Percentiles rank a stretch among this genome's conserved stretches.
Conservation (phyloP, 2,888 invertebrate genomes). For the Ornithoptera alexandrae region DNA sequence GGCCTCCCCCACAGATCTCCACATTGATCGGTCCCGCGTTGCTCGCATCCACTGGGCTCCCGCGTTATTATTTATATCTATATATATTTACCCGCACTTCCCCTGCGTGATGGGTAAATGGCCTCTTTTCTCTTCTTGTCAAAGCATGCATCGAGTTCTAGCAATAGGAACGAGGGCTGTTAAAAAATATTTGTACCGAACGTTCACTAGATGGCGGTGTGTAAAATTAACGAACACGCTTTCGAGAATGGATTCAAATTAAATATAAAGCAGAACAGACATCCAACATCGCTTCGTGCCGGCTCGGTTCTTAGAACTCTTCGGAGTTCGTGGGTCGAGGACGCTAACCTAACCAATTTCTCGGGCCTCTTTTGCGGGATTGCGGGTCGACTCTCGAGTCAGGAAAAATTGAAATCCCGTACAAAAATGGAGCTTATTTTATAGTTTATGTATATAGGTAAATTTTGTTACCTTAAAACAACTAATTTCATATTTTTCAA, state of each 20-base stretch:
- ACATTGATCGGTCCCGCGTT: no score
- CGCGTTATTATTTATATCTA: no score
- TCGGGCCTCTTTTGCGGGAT: slow-evolving; percentile 76
- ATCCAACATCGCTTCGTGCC: slow-evolving; percentile 80
- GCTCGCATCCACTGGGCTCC: no score
- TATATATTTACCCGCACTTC: no score
- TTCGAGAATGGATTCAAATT: slow-evolving; percentile 1
- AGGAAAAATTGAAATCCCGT: slow-evolving; percentile 74
- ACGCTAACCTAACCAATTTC: slow-evolving; percentile 76
- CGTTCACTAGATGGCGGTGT: slow-evolving; percentile 20
- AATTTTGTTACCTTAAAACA: no score
- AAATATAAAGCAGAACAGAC: background rate
- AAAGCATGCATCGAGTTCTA: no score
- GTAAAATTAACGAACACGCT: slow-evolving; percentile 8
- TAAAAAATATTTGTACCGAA: background rate
- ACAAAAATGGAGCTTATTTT: slow-evolving; percentile 30
- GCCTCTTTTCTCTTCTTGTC: no score
- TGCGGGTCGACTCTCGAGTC: slow-evolving; percentile 71
- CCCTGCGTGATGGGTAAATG: no score
- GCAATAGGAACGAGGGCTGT: no score
- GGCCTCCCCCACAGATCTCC: no score
- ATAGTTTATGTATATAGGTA: slow-evolving; percentile 5
- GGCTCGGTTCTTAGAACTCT: slow-evolving; percentile 89
- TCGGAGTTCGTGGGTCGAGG: slow-evolving; percentile 82
- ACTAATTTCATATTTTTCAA: no score